Conservation (phyloP, 1,140 invertebrate genomes). For the Bombus superbus region DNA sequence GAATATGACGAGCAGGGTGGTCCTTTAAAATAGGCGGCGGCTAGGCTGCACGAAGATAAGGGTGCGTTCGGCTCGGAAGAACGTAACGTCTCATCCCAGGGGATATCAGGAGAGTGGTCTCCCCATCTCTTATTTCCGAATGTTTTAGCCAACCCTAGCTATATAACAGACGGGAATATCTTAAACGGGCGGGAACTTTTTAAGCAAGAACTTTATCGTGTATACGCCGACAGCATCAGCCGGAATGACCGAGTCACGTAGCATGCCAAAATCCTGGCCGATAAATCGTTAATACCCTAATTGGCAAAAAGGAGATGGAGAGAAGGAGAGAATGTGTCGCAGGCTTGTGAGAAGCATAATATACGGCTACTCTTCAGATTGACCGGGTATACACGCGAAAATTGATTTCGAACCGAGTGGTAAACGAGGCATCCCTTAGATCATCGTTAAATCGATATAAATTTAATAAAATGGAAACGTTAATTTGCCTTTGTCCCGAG, state of each 20-base stretch:
- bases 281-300: slow-evolving; percentile 73
- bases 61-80: slow-evolving; percentile 67
- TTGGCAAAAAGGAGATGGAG: slow-evolving; percentile 59
- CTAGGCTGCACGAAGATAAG: slow-evolving; percentile 75
- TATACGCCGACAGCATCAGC: slow-evolving; percentile 48
- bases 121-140: slow-evolving; percentile 66
- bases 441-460: slow-evolving; percentile 43
- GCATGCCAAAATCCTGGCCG: slow-evolving; percentile 46
- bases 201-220: slow-evolving; percentile 75
- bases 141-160: slow-evolving; percentile 72
- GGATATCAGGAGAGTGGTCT: slow-evolving; percentile 78
- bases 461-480: slow-evolving; percentile 48
- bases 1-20: slow-evolving; percentile 41
- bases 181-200: slow-evolving; percentile 77
- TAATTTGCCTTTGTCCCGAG: slow-evolving; percentile 38
- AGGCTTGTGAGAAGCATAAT: slow-evolving; percentile 49
- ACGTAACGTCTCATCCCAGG: slow-evolving; percentile 73
- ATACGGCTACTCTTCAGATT: slow-evolving; percentile 66
- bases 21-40: slow-evolving; percentile 33
- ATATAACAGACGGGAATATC: slow-evolving; percentile 77
- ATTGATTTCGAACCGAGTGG: slow-evolving; percentile 33
- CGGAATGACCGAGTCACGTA: slow-evolving; percentile 40
- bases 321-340: neutral
- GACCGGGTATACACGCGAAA: slow-evolving; percentile 52
- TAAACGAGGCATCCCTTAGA: slow-evolving; percentile 4